Evolutionary conservation across 2,888 invertebrate species (phyloP), one percentile per base, ranked within the genome.

Genomic region (Agrotis ipsilon): DNA sequence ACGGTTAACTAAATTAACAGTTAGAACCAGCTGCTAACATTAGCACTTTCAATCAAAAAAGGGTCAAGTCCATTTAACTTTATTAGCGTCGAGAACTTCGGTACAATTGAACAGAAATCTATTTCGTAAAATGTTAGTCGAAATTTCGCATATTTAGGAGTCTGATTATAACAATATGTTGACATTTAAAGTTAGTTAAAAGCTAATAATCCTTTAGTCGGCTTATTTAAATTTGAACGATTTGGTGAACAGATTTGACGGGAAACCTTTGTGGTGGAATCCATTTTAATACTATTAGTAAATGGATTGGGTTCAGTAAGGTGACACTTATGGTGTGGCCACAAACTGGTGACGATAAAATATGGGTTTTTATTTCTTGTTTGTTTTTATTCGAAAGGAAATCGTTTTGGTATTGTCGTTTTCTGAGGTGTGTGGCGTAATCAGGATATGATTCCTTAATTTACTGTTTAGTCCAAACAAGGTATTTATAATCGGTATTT

Each of bases 181-280:
- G 61, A 74, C 60, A 64, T 72, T 74, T 64, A 52, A 65, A 75
- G 66, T 74, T 62, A 48, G 55, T 78, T 70, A 68, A 68, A 72
- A 74, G 61, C 46, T 59, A 74, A 74, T 77, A 82, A 82, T 72
- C 66, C 48, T 46, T 52, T 63, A 72, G 66, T 62, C 69, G 61
- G 81, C 73, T 83, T 84, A 85, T 77, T 75, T 19, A 64, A 80
- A 79, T 81, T 80, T 85, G 81, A 87, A 84, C 84, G 68, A 63
- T 79, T 77, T 75, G n/a, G 71, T 76, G 67, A 72, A 79, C 68
- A 70, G 77, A 83, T 84, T 80, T 55, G 21, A 43, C 24, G 62
- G 43, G 93, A 94, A 93, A 88, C 93, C 93, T 86, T 89, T 88
- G 88, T 82, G 87, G 89, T 82, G 81, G 83, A 88, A 89, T 90